Conservation (phyloP, 2,797 vertebrate genomes). For the Setipinna tenuifilis region DNA sequence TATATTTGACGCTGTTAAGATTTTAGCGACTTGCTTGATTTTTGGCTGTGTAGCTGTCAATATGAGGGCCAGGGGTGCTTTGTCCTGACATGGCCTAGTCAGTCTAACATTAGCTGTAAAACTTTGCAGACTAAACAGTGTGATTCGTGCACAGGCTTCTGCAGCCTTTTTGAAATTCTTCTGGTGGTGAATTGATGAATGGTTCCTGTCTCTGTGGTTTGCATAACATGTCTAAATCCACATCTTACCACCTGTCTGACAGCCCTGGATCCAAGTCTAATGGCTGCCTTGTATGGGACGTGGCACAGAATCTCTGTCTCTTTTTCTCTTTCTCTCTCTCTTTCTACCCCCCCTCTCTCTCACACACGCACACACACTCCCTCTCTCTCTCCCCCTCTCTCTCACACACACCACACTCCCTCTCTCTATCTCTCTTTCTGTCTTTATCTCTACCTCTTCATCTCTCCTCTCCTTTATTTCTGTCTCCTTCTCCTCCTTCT, state of each 20-base stretch:
- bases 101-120: not conserved
- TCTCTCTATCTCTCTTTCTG: not conserved
- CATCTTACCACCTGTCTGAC: constrained; percentile 24
- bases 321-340: not conserved
- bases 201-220: not conserved
- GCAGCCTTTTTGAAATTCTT: constrained; percentile 1
- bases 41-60: not conserved
- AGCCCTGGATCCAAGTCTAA: constrained; percentile 36
- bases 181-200: not conserved
- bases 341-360: not conserved
- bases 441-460: not conserved
- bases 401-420: not conserved
- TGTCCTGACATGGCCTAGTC: not conserved
- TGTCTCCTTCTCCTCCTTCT: not conserved
- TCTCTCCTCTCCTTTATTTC: not conserved
- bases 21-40: not conserved
- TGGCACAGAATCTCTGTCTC: not conserved
- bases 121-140: constrained; percentile 24
- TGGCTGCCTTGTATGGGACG: not conserved
- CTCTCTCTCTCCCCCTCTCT: not conserved
- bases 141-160: constrained; percentile 18
- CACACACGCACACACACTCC: not conserved
- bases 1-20: not conserved
- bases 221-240: constrained; percentile 20
- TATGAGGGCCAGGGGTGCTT: not conserved